Evolutionary conservation across 2,888 invertebrate species (phyloP), one percentile per base, ranked within the genome.

Genomic region (Cylindroiulus punctatus): DNA sequence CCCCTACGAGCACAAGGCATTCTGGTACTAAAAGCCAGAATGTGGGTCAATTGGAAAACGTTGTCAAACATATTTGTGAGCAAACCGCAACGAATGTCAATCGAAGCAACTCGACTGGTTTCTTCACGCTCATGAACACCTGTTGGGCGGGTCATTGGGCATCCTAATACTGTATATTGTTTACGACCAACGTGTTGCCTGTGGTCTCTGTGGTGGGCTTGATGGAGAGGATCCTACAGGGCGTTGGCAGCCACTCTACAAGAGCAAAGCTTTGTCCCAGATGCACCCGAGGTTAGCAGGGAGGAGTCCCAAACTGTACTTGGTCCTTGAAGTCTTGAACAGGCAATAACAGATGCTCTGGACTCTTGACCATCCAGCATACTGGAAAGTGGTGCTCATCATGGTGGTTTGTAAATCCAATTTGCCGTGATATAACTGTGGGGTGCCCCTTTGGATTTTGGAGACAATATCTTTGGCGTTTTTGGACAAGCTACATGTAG

Each of bases 21-120:
- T 76, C 76, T 30, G 76, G 76, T 76, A 76, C 76, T 76, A 76
- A 76, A 76, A 76, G 30, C 30, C 30, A 30, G 76, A 76, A 76
- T 76, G 26, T 76, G 76, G 76, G 76, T 76, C 76, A 76, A 76
- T 76, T 76, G 76, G 30, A 76, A 76, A 76, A 76, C 30, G 76
- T 76, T 76, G 76, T 76, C 76, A 76, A 76, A 76, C 76, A 57
- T 65, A 76, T 76, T 76, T 30, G 76, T 76, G 30, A 76, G 76
- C 12, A 76, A 76, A 76, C 76, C 76, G 76, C 76, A 76, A 30
- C 30, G 76, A 26, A 17, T 30, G 76, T 30, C 30, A 30, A 76
- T 26, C 26, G 76, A 76, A 76, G 76, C 76, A 76, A 76, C 30
- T 76, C 30, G 76, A 30, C 3, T 26, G 12, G 65, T 30, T 65